Conservation (phyloP, 2,797 vertebrate genomes). For the Natrix natrix region DNA sequence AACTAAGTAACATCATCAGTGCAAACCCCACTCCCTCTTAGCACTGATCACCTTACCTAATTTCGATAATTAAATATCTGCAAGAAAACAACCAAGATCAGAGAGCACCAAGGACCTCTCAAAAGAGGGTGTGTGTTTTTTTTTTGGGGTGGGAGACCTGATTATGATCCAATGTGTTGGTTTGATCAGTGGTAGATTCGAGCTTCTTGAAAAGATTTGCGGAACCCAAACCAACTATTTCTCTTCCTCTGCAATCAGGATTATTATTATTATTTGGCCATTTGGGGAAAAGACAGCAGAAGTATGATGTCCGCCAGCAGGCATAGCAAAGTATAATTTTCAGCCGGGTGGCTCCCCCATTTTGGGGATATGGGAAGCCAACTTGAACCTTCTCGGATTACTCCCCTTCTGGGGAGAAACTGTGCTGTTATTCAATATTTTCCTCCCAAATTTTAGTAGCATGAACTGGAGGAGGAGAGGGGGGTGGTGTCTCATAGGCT, state of each 20-base stretch:
- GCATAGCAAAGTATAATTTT: neutral
- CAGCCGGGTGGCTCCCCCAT: neutral
- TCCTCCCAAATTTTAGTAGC: neutral
- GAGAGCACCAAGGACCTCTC: neutral
- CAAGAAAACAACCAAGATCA: neutral
- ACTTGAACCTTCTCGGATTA: neutral
- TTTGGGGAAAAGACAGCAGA: neutral
- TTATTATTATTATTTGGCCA: neutral
- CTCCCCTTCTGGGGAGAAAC: neutral
- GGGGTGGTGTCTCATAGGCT: neutral
- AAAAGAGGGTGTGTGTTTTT: neutral
- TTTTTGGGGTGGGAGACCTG: neutral
- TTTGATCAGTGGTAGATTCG: neutral
- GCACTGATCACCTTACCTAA: neutral
- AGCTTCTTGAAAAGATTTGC: neutral
- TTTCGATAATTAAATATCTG: neutral
- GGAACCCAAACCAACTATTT: neutral
- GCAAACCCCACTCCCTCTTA: neutral
- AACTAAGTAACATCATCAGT: neutral
- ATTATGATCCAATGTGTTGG: conserved; percentile 27
- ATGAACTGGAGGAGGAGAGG: neutral
- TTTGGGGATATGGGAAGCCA: neutral
- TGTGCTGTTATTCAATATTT: neutral
- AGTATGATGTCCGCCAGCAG: neutral
- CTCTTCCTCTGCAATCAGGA: neutral